Base-by-base conservation (phyloP, 2,113 vertebrate species). In the Etia nguti region DNA sequence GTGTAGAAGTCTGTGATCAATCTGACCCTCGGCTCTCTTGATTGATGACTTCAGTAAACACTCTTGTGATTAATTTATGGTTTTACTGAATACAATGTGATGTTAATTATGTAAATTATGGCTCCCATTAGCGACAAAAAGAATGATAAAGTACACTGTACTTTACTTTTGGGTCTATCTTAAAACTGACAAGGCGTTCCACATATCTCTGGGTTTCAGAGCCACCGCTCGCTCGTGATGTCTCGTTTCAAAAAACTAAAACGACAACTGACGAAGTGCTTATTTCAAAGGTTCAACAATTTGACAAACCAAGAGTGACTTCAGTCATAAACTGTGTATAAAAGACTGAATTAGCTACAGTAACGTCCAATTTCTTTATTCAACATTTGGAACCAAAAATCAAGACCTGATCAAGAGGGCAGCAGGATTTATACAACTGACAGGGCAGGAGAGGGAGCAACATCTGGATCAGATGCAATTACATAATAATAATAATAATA, bases 381-480 rank as follows among this genome's bases (percentile, higher is more conserved):
- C 68, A 73, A 16, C 0, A 46, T 43, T 24, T 46, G 65, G 22
- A 73, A 20, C n/a, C 68, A 75, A 16, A 46, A 73, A 16, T 68
- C 0, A 0, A 62, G 1, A 0, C 59, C 29, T 20, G 31, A 7
- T 62, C 18, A 11, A 36, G 59, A 7, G 31, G 31, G 0, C 18
- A 36, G 59, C 59, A 62, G 59, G 1, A 5, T 62, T 62, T 62
- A 62, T 20, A 2, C 26, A 59, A 3, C 59, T 1, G 1, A 62
- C 59, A 6, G 16, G 0, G 29, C 3, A 62, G 31, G 59, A 62
- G 10, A 62, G 59, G 16, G 31, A 62, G 36, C 59, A 36, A 36
- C 59, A 20, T 20, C 31, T 36, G 16, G 6, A 36, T 11, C 31
- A 36, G 31, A 62, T 62, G 59, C 1, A 0, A 31, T 62, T 62